Evolutionary conservation across 1,140 invertebrate genomes (phyloP).

Genomic region (Cecropterus lyciades): DNA sequence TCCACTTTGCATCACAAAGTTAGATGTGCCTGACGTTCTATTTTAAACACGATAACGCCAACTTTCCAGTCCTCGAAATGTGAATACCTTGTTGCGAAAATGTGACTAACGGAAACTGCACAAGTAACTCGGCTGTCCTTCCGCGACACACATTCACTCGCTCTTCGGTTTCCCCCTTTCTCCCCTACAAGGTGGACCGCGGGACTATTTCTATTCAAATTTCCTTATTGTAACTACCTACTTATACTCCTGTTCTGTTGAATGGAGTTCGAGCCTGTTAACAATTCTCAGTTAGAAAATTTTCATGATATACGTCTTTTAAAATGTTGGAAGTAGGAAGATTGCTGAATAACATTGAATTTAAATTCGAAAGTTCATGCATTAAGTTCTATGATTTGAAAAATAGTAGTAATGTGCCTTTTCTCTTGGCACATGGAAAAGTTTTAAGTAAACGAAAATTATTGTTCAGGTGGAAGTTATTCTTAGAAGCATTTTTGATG

Average conservation of each 20-base stretch:
- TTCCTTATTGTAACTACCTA: constrained; percentile 49
- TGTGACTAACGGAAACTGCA: constrained; percentile 82
- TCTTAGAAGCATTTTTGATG: too few species aligned
- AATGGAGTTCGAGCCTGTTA: constrained; percentile 20
- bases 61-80: constrained; percentile 81
- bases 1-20: constrained; percentile 81
- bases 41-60: constrained; percentile 83
- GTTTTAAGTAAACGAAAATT: constrained; percentile 10
- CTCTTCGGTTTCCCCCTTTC: constrained; percentile 36
- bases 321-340: constrained; percentile 5
- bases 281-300: constrained; percentile 30
- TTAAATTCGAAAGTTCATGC: constrained; percentile 30
- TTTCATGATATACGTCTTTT: constrained; percentile 23
- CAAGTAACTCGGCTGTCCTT: constrained; percentile 78
- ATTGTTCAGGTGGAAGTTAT: neutral
- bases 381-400: constrained; percentile 30
- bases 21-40: constrained; percentile 79
- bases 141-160: constrained; percentile 61
- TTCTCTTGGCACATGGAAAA: too few species aligned
- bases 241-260: constrained; percentile 22
- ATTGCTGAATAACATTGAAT: constrained; percentile 17
- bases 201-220: constrained; percentile 67
- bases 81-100: constrained; percentile 83
- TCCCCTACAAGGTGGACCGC: constrained; percentile 41
- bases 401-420: constrained; percentile 6